Conservation (phyloP, 1,140 invertebrate species). For the Scaptomyza montana region DNA sequence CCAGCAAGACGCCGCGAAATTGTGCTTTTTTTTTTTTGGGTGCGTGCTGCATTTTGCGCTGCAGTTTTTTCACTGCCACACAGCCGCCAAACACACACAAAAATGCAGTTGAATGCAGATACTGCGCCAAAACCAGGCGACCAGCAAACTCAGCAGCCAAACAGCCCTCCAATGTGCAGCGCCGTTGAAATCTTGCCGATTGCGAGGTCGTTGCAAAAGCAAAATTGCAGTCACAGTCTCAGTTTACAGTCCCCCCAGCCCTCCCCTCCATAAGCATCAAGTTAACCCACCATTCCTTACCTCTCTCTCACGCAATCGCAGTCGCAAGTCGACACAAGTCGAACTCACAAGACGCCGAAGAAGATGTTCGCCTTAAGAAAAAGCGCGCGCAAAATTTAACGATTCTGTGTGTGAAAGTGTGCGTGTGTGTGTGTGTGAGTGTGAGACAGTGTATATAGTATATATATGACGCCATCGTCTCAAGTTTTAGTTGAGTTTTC, state of each 20-base stretch:
- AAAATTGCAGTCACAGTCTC: conserved; percentile 31
- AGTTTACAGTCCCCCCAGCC: neutral
- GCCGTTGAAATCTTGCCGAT: conserved; percentile 22
- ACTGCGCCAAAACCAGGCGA: conserved; percentile 68
- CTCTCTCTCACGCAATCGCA: conserved; percentile 31
- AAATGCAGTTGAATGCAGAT: conserved; percentile 76
- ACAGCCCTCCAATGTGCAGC: conserved; percentile 35
- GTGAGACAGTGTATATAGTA: neutral
- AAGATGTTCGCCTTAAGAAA: conserved; percentile 70
- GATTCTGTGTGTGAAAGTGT: conserved; percentile 25
- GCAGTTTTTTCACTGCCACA: conserved; percentile 42
- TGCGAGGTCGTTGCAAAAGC: conserved; percentile 38
- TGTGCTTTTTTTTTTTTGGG: conserved; percentile 41
- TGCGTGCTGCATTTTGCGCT: conserved; percentile 43
- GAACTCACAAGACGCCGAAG: conserved; percentile 56
- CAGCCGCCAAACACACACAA: conserved; percentile 46
- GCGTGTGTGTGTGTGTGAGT: conserved; percentile 21
- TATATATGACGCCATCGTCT: conserved; percentile 45
- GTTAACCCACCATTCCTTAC: neutral
- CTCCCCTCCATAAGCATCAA: neutral
- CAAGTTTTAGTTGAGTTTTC: conserved; percentile 69
- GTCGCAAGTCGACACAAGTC: conserved; percentile 24
- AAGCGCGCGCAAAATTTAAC: conserved; percentile 76
- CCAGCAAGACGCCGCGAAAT: conserved; percentile 3
- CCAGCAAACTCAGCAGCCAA: conserved; percentile 50